Evolutionary conservation across 2,888 invertebrate genomes (phyloP), one percentile per base, ranked within the genome.

Genomic region (Elgonia sp.): DNA sequence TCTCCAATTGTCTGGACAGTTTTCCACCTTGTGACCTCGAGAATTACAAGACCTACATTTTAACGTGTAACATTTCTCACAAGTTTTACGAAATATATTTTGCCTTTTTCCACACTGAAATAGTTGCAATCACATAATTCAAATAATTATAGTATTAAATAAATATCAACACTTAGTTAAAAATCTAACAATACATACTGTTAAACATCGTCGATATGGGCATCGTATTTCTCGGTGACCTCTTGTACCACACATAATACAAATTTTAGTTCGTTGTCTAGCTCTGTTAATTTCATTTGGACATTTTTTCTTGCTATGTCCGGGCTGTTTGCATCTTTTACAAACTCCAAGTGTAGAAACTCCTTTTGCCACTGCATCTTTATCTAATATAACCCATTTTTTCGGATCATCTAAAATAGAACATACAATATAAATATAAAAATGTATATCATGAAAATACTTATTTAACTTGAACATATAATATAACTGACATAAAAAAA

Each of bases 1-100:
- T 72, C 97, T 96, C 97, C 97, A 97, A 60, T 96, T 94, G 94
- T 97, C 97, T 0, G 97, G 97, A 91, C 97, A 97, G 92, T 95
- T 95, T 29, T 95, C 94, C 67, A 95, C 91, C 12, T 95, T 95
- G 92, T 97, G 97, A 0, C 97, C 97, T 39, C 92, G 91, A 90
- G 96, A 95, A 73, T 95, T 95, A 93, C 97, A 97, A 92, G 96
- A 95, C 10, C 93, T 94, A 92, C 97, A 97, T 8, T 93, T 92
- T 2, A 95, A 86, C 50, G 93, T 92, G 69, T 92, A 92, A 95
- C 96, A 96, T 88, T 94, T 91, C 70, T 95, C 95, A 91, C 97
- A 97, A 89, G 95, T 95, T 87, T 92, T 91, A 75, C 91, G 89
- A 84, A 91, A 94, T 14, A 91, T 89, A 16, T 89, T 85, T 83